Conservation (phyloP, 1,140 invertebrate genomes). For the Temnothorax curvispinosus region DNA sequence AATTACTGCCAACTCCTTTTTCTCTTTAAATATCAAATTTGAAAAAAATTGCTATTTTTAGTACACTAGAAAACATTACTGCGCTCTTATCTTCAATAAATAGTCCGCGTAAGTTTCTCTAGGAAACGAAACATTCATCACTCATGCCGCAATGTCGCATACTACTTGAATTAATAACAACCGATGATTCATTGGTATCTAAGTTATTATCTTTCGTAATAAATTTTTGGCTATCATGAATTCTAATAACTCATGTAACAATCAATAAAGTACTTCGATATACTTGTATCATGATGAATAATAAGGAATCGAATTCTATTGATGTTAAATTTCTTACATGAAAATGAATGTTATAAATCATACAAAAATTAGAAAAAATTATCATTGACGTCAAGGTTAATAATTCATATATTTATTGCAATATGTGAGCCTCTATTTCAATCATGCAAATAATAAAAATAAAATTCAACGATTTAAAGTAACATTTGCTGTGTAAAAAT, state of each 20-base stretch:
- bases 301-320: conserved; percentile 55
- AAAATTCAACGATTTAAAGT: not conserved
- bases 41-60: not conserved
- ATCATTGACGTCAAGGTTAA: conserved; percentile 23
- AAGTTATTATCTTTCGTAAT: conserved; percentile 57
- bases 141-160: not conserved
- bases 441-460: not conserved
- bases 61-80: not conserved
- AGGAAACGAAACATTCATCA: not conserved
- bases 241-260: conserved; percentile 13
- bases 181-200: conserved; percentile 50
- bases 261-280: conserved; percentile 35
- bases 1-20: not conserved
- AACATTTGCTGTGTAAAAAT: not conserved
- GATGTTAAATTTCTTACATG: conserved; percentile 30
- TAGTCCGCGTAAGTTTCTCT: not conserved
- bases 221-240: conserved; percentile 44
- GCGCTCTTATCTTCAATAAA: not conserved
- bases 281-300: not conserved
- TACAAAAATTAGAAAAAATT: not conserved
- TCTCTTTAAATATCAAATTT: not conserved
- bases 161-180: conserved; percentile 21
- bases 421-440: not conserved
- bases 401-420: not conserved
- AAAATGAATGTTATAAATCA: conserved; percentile 45